Evolutionary conservation across 2,888 invertebrate genomes (phyloP).

Genomic region (Calameuta idolon): DNA sequence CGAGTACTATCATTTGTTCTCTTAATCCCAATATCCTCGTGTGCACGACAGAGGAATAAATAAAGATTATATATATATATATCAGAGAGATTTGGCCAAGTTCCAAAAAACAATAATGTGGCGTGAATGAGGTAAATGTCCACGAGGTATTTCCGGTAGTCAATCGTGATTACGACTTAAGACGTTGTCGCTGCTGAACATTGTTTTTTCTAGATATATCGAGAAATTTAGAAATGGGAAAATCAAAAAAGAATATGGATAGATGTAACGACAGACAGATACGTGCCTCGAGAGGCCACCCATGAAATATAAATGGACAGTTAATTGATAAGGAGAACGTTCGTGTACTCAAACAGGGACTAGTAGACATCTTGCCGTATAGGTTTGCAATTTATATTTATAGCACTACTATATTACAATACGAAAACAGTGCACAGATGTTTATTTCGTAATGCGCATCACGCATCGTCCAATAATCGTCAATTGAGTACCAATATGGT

Average conservation of each 20-base stretch:
- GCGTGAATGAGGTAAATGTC: not conserved
- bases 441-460: not conserved
- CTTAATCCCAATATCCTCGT: not conserved
- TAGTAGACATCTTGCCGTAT: not conserved
- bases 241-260: not conserved
- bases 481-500: conserved; percentile 10
- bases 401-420: not conserved
- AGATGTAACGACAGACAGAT: not conserved
- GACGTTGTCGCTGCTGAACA: not conserved
- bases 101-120: not conserved
- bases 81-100: not conserved
- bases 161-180: not conserved
- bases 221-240: not conserved
- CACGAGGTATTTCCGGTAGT: not conserved
- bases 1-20: not conserved
- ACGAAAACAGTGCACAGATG: not conserved
- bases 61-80: not conserved
- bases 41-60: not conserved
- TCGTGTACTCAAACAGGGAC: not conserved
- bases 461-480: conserved; percentile 11
- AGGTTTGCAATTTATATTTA: not conserved
- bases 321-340: not conserved
- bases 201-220: not conserved
- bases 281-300: not conserved
- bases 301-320: not conserved